These are phyloP conservation scores for Anabas testudineus DNA, from an alignment of 2,797 vertebrate species.

Conservation along the genomic window DNA sequence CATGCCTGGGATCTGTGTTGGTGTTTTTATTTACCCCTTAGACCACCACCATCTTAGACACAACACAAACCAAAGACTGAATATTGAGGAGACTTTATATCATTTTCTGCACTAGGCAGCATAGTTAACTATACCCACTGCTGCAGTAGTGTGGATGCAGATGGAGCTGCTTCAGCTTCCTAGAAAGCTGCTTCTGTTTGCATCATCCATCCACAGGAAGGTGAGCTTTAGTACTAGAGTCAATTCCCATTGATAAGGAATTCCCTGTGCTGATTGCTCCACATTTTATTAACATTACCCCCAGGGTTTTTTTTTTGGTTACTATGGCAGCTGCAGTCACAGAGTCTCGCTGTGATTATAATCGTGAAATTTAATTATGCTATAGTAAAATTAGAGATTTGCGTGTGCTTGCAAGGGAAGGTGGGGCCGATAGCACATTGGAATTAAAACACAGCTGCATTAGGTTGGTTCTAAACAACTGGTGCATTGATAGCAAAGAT, in stretches of 20 bases:
- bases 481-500: background rate
- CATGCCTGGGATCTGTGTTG: slow-evolving; percentile 53
- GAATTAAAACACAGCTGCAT: background rate
- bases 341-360: slow-evolving; percentile 44
- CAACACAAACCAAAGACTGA: slow-evolving; percentile 45
- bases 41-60: slow-evolving; percentile 59
- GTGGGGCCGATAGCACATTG: slow-evolving; percentile 8
- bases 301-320: slow-evolving; percentile 44
- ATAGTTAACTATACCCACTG: slow-evolving; percentile 36
- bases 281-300: slow-evolving; percentile 53
- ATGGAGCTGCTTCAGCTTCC: slow-evolving; percentile 54
- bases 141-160: slow-evolving; percentile 18
- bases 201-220: slow-evolving; percentile 50
- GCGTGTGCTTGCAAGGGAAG: slow-evolving; percentile 9
- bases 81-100: slow-evolving; percentile 47
- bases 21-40: slow-evolving; percentile 67
- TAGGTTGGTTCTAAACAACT: background rate
- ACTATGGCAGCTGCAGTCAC: slow-evolving; percentile 57
- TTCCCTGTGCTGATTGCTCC: slow-evolving; percentile 48
- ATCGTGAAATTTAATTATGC: slow-evolving; percentile 58
- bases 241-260: slow-evolving; percentile 68
- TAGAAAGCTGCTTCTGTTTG: slow-evolving; percentile 61
- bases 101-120: slow-evolving; percentile 45
- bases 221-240: slow-evolving; percentile 39
- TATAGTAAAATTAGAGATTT: slow-evolving; percentile 15